These are phyloP conservation scores for Choreutis nemorana DNA, from an alignment of 2,888 invertebrate genomes.

Conservation along the genomic window DNA sequence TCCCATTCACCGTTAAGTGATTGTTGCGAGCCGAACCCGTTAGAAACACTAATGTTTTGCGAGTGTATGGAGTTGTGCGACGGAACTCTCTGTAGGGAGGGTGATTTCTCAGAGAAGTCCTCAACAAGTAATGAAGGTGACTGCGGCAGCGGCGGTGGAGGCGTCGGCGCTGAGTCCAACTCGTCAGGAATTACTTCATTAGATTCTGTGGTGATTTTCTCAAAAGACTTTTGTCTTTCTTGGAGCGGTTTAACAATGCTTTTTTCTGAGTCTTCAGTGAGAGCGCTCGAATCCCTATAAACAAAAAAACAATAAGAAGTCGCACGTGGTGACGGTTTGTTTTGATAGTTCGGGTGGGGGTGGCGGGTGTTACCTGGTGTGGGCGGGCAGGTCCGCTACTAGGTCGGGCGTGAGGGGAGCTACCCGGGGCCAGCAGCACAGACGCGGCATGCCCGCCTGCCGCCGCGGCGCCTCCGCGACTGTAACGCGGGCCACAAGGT, in stretches of 20 bases:
- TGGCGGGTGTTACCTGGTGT: constrained; percentile 28
- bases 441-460: constrained; percentile 42
- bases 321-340: constrained; percentile 10
- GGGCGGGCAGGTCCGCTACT: constrained; percentile 12
- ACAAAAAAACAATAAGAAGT: constrained; percentile 18
- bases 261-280: constrained; percentile 25
- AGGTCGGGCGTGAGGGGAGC: constrained; percentile 21
- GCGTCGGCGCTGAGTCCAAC: constrained; percentile 17
- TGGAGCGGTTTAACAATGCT: constrained; percentile 19
- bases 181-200: not conserved
- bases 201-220: too few relatives aligned
- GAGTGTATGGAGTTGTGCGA: constrained; percentile 9
- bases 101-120: constrained; percentile 39
- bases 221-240: constrained; percentile 21
- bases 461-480: constrained; percentile 46
- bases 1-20: constrained; percentile 12
- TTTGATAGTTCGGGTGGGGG: constrained; percentile 11
- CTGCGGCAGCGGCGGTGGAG: constrained; percentile 21
- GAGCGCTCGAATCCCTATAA: constrained; percentile 48
- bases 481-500: constrained; percentile 30
- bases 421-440: constrained; percentile 35
- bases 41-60: constrained; percentile 4
- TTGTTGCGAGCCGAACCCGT: constrained; percentile 16
- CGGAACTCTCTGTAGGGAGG: constrained; percentile 17
- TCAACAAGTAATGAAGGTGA: constrained; percentile 46